Conservation (phyloP, 2,113 vertebrate species). For the Siphamia tubifer region DNA sequence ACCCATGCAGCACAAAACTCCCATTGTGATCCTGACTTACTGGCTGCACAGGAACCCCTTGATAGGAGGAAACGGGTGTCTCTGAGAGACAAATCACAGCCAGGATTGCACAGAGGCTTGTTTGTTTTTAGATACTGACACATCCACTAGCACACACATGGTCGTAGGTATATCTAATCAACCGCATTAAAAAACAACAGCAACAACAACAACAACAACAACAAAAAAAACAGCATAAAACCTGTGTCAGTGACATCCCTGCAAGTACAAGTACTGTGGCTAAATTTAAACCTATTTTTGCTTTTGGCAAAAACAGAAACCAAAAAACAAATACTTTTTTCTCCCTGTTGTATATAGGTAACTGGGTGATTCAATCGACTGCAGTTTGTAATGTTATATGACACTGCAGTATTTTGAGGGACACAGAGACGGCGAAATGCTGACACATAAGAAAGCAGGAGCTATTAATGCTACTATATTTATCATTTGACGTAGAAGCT, state of each 20-base stretch:
- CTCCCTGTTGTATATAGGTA: neutral
- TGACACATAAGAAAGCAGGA: slow-evolving; percentile 84
- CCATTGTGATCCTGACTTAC: slow-evolving; percentile 91
- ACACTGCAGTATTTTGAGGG: slow-evolving; percentile 77
- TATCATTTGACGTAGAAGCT: slow-evolving; percentile 85
- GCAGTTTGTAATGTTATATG: slow-evolving; percentile 74
- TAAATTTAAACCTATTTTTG: neutral
- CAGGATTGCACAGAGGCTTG: slow-evolving; percentile 71
- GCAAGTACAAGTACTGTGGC: neutral
- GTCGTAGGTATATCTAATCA: slow-evolving; percentile 42
- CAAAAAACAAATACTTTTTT: slow-evolving; percentile 4
- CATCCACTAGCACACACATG: slow-evolving; percentile 5
- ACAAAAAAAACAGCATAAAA: neutral
- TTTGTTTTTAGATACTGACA: slow-evolving; percentile 66
- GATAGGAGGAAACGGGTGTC: slow-evolving; percentile 81
- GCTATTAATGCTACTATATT: slow-evolving; percentile 92
- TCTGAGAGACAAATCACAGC: slow-evolving; percentile 78
- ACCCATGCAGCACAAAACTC: slow-evolving; percentile 91
- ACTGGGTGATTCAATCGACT: slow-evolving; percentile 17
- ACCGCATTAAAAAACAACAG: slow-evolving; percentile 19
- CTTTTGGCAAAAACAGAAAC: neutral
- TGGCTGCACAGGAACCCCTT: slow-evolving; percentile 81
- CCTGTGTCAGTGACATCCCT: slow-evolving; percentile 1
- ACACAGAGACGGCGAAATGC: slow-evolving; percentile 79
- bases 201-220: neutral